Evolutionary conservation across 1,140 invertebrate genomes (phyloP), one percentile per base, ranked within the genome.

Genomic region (Notospermus geniculatus): DNA sequence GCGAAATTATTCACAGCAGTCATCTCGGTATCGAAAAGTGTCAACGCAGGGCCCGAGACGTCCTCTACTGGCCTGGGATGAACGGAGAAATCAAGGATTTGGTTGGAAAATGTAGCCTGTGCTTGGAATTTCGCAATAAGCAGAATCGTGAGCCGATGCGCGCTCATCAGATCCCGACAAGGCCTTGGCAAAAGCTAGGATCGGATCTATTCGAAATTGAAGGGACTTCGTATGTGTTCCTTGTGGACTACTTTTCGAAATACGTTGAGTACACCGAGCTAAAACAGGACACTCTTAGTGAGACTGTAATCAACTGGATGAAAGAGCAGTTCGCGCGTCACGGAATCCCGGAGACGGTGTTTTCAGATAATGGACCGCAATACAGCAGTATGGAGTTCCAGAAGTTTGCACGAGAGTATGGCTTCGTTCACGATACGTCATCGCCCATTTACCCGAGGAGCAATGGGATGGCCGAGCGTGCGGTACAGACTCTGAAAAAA

Each of bases 71-170:
- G 66, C 68, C 60, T 2, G 32, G n/a, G 19, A 56, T 70, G 39
- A 29, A 25, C 30, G 23, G 41, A 39, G 45, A 71, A 30, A 63
- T 72, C 2, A 36, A 29, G 2, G 56, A 66, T 19, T 46, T 74
- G 19, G 68, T 84, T 22, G 56, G 59, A 25, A 74, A 72, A 60
- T 84, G 82, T 73, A 45, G 67, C 50, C 68, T 62, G 41, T 84
- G 83, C 70, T 7, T 62, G 32, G 72, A 67, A 60, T 72, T 68
- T 69, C 55, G 55, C 54, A 67, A 60, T 15, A 63, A 58, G 19
- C 73, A 75, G 59, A n/a, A 55, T 23, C 74, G 78, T 67, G 74
- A 82, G 67, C 73, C 79, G 13, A 57, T 82, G 59, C 60, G 69
- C 19, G 36, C 54, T 29, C 67, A 71, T 58, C 62, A 74, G 53